Conservation (phyloP, 2,888 invertebrate genomes). For the Eristalis intricaria region DNA sequence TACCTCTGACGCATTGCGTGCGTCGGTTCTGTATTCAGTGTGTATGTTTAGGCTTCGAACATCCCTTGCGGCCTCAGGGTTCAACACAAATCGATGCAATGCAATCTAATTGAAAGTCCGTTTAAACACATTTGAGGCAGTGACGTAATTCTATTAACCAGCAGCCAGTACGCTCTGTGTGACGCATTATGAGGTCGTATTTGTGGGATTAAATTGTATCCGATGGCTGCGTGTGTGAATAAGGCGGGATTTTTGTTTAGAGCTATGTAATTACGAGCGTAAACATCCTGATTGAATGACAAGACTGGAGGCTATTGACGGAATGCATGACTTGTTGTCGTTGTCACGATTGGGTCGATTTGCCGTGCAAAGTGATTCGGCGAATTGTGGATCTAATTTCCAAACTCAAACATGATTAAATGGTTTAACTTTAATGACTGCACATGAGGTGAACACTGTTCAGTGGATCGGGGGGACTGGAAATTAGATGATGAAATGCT, state of each 20-base stretch:
- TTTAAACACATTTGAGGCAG: background rate
- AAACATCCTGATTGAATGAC: background rate
- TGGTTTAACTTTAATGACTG: too few relatives aligned
- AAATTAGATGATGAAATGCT: too few relatives aligned
- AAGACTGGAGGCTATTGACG: background rate
- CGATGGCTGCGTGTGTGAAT: background rate
- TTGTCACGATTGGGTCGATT: too few relatives aligned
- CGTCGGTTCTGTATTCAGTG: background rate
- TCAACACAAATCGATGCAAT: slow-evolving; percentile 36
- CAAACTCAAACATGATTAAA: too few relatives aligned
- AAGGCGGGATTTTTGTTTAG: background rate
- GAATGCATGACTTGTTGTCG: too few relatives aligned
- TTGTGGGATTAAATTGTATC: background rate
- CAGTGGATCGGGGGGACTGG: too few relatives aligned
- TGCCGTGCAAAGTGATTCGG: too few relatives aligned
- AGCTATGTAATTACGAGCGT: background rate
- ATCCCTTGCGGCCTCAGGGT: background rate
- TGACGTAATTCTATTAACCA: slow-evolving; percentile 21
- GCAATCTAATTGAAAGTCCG: slow-evolving; percentile 40
- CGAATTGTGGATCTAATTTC: too few relatives aligned
- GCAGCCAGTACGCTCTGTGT: background rate
- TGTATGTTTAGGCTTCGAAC: background rate
- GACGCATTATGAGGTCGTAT: background rate
- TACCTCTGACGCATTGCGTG: slow-evolving; percentile 2
- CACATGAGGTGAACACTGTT: too few relatives aligned